phyloP scores from a whole-genome alignment of 1,140 invertebrate species.

The Solen grandis region DNA sequence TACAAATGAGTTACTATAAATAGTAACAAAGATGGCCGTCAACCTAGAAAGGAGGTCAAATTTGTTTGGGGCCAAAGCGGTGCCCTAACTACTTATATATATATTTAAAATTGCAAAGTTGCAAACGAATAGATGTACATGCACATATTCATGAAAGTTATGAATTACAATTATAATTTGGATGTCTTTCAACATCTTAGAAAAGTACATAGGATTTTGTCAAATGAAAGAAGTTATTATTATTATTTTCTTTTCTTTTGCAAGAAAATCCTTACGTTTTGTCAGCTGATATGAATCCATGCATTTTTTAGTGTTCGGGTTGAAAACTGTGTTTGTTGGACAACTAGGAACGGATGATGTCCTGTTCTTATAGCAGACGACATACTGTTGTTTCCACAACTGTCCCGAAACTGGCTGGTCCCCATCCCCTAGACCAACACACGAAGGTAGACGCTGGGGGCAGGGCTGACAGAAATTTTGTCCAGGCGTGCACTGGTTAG shows the following conservation, averaged over 20 bases:
- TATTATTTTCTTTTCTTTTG: neutral
- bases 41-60: too few relatives aligned
- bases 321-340: constrained; percentile 31
- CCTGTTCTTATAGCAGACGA: constrained; percentile 64
- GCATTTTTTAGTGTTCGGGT: constrained; percentile 24
- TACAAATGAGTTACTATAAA: too few relatives aligned
- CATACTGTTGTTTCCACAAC: constrained; percentile 60
- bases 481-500: constrained; percentile 56
- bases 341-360: constrained; percentile 45
- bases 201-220: too few relatives aligned
- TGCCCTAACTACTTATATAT: too few relatives aligned
- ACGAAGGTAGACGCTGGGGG: constrained; percentile 60
- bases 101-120: too few relatives aligned
- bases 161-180: neutral
- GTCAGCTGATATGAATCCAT: constrained; percentile 5
- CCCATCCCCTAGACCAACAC: constrained; percentile 65
- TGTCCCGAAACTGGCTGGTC: constrained; percentile 60
- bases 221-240: neutral
- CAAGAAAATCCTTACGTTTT: constrained; percentile 14
- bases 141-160: neutral
- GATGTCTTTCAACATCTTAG: neutral
- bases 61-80: too few relatives aligned
- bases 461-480: constrained; percentile 61
- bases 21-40: too few relatives aligned
- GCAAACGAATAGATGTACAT: neutral